phyloP scores from a whole-genome alignment of 1,140 invertebrate genomes.

The Araneus ventricosus region DNA sequence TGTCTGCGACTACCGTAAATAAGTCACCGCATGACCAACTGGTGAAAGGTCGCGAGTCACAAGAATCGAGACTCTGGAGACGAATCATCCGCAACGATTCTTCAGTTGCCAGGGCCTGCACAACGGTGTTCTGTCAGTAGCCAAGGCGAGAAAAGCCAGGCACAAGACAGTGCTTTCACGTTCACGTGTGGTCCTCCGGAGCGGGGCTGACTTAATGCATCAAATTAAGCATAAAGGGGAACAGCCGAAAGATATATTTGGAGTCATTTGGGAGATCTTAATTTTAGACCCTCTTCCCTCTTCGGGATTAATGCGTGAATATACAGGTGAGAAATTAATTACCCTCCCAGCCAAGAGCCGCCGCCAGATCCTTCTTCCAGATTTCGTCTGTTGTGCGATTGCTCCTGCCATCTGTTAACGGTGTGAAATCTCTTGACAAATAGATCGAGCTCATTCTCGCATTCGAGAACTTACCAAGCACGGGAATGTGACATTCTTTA shows the following conservation, averaged over 20 bases:
- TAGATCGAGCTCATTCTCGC: neutral
- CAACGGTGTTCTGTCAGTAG: neutral
- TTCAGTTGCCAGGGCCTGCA: neutral
- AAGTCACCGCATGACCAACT: neutral
- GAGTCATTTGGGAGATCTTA: conserved; percentile 49
- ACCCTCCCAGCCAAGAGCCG: neutral
- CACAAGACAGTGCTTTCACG: neutral
- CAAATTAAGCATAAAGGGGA: conserved; percentile 52
- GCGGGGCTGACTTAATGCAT: neutral
- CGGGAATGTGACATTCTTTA: no score
- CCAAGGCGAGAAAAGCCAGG: neutral
- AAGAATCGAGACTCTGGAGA: neutral
- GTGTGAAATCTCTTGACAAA: conserved; percentile 53
- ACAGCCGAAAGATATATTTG: conserved; percentile 43
- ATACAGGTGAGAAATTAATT: conserved; percentile 61
- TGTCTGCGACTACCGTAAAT: conserved; percentile 4
- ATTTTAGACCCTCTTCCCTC: conserved; percentile 50
- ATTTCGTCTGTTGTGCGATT: neutral
- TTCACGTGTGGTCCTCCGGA: conserved; percentile 10
- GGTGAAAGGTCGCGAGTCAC: neutral
- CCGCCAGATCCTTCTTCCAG: conserved; percentile 25
- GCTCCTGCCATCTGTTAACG: conserved; percentile 22
- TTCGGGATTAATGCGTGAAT: conserved; percentile 43
- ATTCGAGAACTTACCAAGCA: neutral
- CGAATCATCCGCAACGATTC: neutral